Evolutionary conservation across 2,888 invertebrate genomes (phyloP), one percentile per base, ranked within the genome.

Genomic region (Acheta domesticus): DNA sequence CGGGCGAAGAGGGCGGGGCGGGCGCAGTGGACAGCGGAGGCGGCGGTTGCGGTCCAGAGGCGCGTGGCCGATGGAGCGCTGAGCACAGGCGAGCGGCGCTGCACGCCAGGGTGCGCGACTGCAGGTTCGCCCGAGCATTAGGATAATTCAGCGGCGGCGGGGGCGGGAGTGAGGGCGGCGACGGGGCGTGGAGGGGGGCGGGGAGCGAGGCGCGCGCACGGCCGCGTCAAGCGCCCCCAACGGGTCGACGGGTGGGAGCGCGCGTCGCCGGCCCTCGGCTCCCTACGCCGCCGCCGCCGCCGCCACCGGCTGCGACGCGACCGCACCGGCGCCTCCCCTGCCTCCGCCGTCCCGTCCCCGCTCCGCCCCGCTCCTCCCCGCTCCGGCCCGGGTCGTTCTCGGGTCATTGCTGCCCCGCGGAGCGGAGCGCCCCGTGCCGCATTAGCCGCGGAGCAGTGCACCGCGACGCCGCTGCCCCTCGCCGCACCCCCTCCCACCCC

Each of bases 371-470:
- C 62, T 12, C 62, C 62, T 3, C 62, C 12, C 16, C 62, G n/a
- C 14, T n/a, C 11, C 62, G 62, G 62, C 14, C 36, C 12, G 62
- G 12, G 62, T 19, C 62, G 16, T 62, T 62, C 62, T 62, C 62
- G 62, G 62, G 62, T 62, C 62, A 62, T 62, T 62, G 62, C 62
- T 62, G n/a, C 11, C 62, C 5, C 62, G 62, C 62, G 62, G 62
- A 62, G 62, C 62, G 62, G 62, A 62, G 62, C 62, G 62, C 62
- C 62, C 62, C 14, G 62, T 14, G 62, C 62, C n/a, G n/a, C 62
- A 62, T 62, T 62, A 62, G 62, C 16, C 62, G 62, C 62, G 62
- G 16, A 62, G 62, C 62, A n/a, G 62, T 62, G 62, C 62, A 62
- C n/a, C 62, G n/a, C 62, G 62, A 62, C 62, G 62, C 16, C 62